These are phyloP conservation scores for Troides helena DNA, from an alignment of 2,888 invertebrate genomes.

Conservation along the genomic window DNA sequence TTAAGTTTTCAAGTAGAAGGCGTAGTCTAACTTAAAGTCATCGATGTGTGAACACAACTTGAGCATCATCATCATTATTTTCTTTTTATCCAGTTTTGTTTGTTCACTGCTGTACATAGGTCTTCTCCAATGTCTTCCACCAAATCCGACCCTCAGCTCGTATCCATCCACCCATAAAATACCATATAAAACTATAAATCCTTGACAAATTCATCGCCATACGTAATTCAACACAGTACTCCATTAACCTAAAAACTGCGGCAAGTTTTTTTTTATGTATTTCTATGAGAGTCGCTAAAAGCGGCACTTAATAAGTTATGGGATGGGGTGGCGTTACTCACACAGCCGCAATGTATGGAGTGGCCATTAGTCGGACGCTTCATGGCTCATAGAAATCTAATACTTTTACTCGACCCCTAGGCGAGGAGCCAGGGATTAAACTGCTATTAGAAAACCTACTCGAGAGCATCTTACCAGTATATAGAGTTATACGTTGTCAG, in stretches of 20 bases:
- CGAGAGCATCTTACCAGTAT: too few relatives aligned
- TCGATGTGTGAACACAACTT: too few relatives aligned
- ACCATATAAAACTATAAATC: neutral
- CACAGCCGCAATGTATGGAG: conserved; percentile 6
- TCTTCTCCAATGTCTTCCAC: too few relatives aligned
- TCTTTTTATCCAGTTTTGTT: too few relatives aligned
- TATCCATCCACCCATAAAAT: neutral
- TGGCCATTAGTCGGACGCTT: conserved; percentile 13
- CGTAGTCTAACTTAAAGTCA: too few relatives aligned
- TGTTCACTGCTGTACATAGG: too few relatives aligned
- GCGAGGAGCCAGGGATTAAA: neutral
- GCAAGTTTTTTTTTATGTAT: conserved; percentile 15
- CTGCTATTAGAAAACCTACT: too few relatives aligned
- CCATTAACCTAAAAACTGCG: conserved; percentile 23
- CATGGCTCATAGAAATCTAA: neutral
- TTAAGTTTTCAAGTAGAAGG: too few relatives aligned
- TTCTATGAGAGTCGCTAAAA: conserved; percentile 16
- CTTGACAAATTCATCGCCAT: neutral
- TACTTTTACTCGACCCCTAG: neutral
- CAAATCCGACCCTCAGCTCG: too few relatives aligned
- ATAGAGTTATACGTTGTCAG: too few relatives aligned
- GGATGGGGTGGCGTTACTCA: conserved; percentile 1
- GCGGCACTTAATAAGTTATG: conserved; percentile 28
- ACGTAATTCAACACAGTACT: conserved; percentile 1
- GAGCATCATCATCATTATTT: too few relatives aligned